phyloP scores from a whole-genome alignment of 2,797 vertebrate genomes.

The Chrysolophus pictus region DNA sequence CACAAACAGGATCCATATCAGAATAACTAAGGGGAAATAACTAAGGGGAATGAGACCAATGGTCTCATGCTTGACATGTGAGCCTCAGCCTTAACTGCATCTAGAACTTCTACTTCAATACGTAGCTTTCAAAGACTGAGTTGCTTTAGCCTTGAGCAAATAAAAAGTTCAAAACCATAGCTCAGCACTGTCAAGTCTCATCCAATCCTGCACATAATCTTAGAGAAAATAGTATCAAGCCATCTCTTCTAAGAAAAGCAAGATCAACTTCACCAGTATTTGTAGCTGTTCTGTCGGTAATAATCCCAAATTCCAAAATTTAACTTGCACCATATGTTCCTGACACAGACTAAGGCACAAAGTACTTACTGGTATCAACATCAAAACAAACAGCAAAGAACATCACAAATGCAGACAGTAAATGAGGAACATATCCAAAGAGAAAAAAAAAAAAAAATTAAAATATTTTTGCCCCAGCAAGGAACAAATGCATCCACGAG shows the following conservation, averaged over 20 bases:
- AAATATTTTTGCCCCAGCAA: not conserved
- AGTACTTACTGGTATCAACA: not conserved
- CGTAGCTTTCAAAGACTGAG: not conserved
- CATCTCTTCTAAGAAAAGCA: not conserved
- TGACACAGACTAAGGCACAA: not conserved
- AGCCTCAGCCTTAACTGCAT: not conserved
- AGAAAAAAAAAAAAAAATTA: not conserved
- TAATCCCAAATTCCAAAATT: not conserved
- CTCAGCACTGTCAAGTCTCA: not conserved
- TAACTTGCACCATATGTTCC: not conserved
- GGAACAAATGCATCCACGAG: not conserved
- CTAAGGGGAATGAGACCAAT: not conserved
- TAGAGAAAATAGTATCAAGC: not conserved
- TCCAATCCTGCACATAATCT: not conserved
- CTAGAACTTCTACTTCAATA: not conserved
- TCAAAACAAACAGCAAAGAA: not conserved
- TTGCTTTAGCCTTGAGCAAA: not conserved
- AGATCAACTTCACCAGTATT: not conserved
- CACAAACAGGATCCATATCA: not conserved
- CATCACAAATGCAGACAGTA: not conserved
- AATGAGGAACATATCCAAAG: not conserved
- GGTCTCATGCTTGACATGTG: not conserved
- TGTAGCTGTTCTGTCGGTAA: not conserved
- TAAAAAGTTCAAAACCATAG: not conserved
- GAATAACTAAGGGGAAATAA: not conserved